phyloP scores from a whole-genome alignment of 2,113 vertebrate species.

The Lasiurus cinereus region DNA sequence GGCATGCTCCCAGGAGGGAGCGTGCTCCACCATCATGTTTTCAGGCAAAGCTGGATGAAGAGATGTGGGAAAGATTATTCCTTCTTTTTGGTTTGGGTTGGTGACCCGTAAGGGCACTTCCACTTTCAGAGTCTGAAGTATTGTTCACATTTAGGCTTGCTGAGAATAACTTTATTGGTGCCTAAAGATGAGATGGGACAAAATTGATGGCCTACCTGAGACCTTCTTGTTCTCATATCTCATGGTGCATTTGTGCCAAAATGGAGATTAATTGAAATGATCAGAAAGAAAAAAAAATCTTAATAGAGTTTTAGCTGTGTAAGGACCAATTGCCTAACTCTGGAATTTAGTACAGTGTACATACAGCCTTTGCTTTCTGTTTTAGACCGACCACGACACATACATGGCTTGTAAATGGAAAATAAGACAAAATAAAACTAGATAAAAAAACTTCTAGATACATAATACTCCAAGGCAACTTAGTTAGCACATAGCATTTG shows the following conservation, averaged over 20 bases:
- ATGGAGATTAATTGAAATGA: background rate
- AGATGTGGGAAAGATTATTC: background rate
- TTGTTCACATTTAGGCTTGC: background rate
- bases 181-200: background rate
- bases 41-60: background rate
- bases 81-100: background rate
- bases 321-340: background rate
- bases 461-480: background rate
- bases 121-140: conserved; percentile 26
- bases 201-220: background rate
- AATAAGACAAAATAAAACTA: background rate
- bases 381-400: background rate
- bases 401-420: background rate
- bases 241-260: background rate
- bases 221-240: background rate
- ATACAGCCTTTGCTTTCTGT: background rate
- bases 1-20: too few relatives aligned
- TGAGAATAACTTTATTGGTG: background rate
- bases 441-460: background rate
- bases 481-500: background rate
- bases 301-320: background rate
- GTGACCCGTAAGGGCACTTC: background rate
- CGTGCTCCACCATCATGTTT: background rate
- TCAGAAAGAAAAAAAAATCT: background rate
- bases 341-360: background rate